Conservation (phyloP, 2,113 vertebrate species). For the Corynorhinus townsendii region DNA sequence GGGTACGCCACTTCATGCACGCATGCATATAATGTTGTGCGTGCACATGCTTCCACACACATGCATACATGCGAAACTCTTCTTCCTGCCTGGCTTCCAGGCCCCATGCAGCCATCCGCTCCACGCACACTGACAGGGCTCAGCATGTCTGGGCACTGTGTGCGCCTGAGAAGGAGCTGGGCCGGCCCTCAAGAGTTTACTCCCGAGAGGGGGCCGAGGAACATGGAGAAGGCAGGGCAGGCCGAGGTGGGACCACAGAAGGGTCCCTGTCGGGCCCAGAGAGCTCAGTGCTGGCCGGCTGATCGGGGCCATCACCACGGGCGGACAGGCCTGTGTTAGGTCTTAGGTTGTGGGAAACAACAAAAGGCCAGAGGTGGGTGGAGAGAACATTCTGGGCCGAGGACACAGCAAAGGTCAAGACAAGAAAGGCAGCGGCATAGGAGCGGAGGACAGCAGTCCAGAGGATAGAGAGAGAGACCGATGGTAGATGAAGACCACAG, state of each 20-base stretch:
- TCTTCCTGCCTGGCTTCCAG: neutral
- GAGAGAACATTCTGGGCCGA: neutral
- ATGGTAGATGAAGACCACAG: too few species aligned
- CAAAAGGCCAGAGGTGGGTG: neutral
- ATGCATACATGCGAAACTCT: neutral
- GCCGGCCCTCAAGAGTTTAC: neutral
- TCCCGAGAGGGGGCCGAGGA: neutral
- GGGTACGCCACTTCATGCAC: too few species aligned
- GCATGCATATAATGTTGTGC: rapidly evolving
- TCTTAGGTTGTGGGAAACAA: neutral
- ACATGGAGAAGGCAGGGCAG: neutral
- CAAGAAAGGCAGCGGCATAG: neutral
- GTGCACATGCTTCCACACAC: neutral
- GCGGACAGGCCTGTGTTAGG: neutral
- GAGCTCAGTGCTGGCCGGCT: neutral
- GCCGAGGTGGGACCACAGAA: rapidly evolving
- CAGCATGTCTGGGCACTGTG: neutral
- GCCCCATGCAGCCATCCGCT: neutral
- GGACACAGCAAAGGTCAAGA: neutral
- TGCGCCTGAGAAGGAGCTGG: neutral
- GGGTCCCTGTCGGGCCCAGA: too few species aligned
- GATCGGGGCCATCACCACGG: rapidly evolving
- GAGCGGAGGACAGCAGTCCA: neutral
- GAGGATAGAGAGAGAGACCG: neutral
- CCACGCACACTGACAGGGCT: too few species aligned